These are phyloP conservation scores for Gari tellinella DNA, from an alignment of 2,888 invertebrate genomes.

Conservation along the genomic window DNA sequence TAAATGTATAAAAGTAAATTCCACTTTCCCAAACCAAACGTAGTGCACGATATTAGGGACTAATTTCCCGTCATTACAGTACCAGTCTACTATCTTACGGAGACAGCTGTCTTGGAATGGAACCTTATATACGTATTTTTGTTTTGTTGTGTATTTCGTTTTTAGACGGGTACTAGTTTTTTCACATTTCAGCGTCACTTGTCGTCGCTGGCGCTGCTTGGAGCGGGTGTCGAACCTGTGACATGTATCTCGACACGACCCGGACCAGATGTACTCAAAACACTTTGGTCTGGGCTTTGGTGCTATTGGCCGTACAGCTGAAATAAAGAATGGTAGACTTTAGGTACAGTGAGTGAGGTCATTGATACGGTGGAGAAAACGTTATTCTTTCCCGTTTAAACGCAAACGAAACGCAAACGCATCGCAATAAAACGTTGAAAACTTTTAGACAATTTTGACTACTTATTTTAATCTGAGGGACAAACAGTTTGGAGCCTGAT, in stretches of 20 bases:
- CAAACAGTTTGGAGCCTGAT: too few relatives aligned
- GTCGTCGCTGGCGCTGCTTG: slow-evolving; percentile 52
- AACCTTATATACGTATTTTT: slow-evolving; percentile 48
- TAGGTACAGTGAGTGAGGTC: too few relatives aligned
- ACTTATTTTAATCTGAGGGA: too few relatives aligned
- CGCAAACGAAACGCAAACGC: too few relatives aligned
- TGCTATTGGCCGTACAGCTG: background rate
- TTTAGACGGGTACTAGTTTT: slow-evolving; percentile 42
- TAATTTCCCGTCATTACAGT: slow-evolving; percentile 36
- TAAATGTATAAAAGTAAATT: slow-evolving; percentile 66
- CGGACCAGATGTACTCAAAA: slow-evolving; percentile 55
- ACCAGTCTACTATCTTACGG: slow-evolving; percentile 43
- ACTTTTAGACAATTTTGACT: too few relatives aligned
- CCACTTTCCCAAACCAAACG: slow-evolving; percentile 68
- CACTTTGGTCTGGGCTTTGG: slow-evolving; percentile 21
- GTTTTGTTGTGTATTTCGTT: slow-evolving; percentile 38
- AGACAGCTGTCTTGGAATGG: slow-evolving; percentile 57
- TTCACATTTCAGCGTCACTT: slow-evolving; percentile 39
- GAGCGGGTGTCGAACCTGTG: slow-evolving; percentile 37
- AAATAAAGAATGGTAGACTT: too few relatives aligned
- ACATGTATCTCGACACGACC: slow-evolving; percentile 51
- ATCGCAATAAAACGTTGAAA: too few relatives aligned
- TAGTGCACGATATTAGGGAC: slow-evolving; percentile 75
- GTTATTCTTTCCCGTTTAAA: too few relatives aligned
- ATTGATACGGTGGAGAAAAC: too few relatives aligned